Evolutionary conservation across 1,140 invertebrate species (phyloP).

Genomic region (Drosophila carrolli): DNA sequence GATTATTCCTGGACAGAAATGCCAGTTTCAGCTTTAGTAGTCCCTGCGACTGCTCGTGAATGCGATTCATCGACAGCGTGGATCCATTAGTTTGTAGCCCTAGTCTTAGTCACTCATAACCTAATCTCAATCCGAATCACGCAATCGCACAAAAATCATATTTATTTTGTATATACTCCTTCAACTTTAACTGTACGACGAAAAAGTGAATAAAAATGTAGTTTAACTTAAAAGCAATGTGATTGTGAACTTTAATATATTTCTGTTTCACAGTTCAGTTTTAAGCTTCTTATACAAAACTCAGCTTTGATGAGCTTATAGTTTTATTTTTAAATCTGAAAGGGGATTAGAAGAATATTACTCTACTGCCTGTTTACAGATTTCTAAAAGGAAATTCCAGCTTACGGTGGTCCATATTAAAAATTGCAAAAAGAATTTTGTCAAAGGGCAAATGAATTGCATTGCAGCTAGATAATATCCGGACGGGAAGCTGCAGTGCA

Average conservation of each 20-base stretch:
- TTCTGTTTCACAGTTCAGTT: too few species aligned
- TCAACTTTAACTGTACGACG: conserved; percentile 16
- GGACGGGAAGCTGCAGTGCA: neutral
- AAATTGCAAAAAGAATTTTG: neutral
- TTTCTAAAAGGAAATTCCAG: neutral
- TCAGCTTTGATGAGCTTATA: too few species aligned
- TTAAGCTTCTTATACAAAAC: too few species aligned
- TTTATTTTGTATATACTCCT: conserved; percentile 74
- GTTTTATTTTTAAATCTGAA: too few species aligned
- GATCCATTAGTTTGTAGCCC: conserved; percentile 57
- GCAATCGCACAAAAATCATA: conserved; percentile 49
- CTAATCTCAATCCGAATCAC: conserved; percentile 33
- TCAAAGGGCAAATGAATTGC: conserved; percentile 2
- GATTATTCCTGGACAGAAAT: neutral
- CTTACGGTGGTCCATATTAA: neutral
- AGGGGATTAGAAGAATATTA: too few species aligned
- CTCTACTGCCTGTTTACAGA: neutral
- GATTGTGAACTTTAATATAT: too few species aligned
- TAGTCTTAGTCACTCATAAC: conserved; percentile 60
- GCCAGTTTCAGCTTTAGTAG: conserved; percentile 67
- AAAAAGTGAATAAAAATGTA: conserved; percentile 33
- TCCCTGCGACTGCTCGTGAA: conserved; percentile 48
- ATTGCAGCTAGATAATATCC: neutral
- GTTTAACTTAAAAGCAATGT: conserved; percentile 3
- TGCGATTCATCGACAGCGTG: conserved; percentile 59